Conservation (phyloP, 1,140 invertebrate genomes). For the Platorchestia sp. region DNA sequence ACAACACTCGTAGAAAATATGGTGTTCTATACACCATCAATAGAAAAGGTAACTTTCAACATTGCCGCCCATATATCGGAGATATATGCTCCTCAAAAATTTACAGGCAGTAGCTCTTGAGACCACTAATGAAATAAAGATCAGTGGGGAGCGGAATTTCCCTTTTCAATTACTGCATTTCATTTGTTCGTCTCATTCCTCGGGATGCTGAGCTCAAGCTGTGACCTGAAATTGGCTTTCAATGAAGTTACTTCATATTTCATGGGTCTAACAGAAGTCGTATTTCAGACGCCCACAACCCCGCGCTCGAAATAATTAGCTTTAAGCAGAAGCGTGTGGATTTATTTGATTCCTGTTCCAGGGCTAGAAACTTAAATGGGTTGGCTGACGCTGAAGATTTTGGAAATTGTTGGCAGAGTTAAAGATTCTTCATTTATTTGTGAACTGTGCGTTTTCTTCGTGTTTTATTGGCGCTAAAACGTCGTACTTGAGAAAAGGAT, state of each 20-base stretch:
- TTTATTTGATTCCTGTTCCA: background rate
- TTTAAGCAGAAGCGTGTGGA: background rate
- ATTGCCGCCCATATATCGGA: background rate
- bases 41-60: background rate
- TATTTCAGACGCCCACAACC: background rate
- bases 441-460: too few relatives aligned
- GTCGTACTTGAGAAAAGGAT: too few relatives aligned
- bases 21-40: background rate
- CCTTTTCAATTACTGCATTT: background rate
- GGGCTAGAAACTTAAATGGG: background rate
- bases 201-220: background rate
- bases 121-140: background rate
- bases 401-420: background rate
- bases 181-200: background rate
- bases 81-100: background rate
- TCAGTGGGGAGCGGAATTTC: background rate
- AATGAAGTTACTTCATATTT: slow-evolving; percentile 34
- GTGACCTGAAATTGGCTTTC: background rate
- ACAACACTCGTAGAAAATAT: background rate
- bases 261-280: background rate
- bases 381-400: background rate
- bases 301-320: background rate
- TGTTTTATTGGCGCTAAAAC: too few relatives aligned
- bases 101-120: background rate
- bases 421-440: background rate